Evolutionary conservation across 2,113 vertebrate genomes (phyloP), one percentile per base, ranked within the genome.

Genomic region (Dicaeum eximium): DNA sequence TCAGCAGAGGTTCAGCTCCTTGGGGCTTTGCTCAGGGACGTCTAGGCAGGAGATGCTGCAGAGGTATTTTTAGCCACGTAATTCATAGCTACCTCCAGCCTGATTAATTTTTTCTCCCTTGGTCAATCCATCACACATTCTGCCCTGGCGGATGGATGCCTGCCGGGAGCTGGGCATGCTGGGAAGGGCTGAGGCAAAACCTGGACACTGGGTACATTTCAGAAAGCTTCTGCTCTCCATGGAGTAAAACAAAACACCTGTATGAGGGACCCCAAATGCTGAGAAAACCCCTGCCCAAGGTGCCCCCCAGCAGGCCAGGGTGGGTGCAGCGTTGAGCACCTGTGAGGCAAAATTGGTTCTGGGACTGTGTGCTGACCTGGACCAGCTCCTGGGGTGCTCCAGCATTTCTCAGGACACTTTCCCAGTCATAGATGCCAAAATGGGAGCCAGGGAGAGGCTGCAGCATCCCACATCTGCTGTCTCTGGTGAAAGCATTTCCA

Each of bases 251-350:
- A 28, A 28, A 91, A 19, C 17, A 40, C 35, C 40, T 42, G 8
- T 33, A 19, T 2, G 1, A 30, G 25, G 30, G 22, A 61, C 35
- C 40, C 13, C 20, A 54, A 64, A 60, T 8, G 23, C 62, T 82
- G 35, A 53, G 47, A 54, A 61, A 78, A 33, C 7, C 25, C 61
- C 31, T 30, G 11, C 5, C 64, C 70, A n/a, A 54, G 47, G 47
- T 48, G 44, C 7, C 33, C 21, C 18, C 12, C 54, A 40, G 38
- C 25, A 1, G 2, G 42, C 48, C 28, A 70, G 27, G 14, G 22
- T 0, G 4, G 40, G 50, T 4, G 2, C 27, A 14, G 31, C 0
- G 0, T 6, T 27, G 51, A n/a, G 35, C 0, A 10, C 25, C 31
- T 8, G 2, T 24, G 51, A 27, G 51, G n/a, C 66, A 51, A 81